These are phyloP conservation scores for Drosophila sucinea DNA, from an alignment of 1,140 invertebrate genomes.

Conservation along the genomic window DNA sequence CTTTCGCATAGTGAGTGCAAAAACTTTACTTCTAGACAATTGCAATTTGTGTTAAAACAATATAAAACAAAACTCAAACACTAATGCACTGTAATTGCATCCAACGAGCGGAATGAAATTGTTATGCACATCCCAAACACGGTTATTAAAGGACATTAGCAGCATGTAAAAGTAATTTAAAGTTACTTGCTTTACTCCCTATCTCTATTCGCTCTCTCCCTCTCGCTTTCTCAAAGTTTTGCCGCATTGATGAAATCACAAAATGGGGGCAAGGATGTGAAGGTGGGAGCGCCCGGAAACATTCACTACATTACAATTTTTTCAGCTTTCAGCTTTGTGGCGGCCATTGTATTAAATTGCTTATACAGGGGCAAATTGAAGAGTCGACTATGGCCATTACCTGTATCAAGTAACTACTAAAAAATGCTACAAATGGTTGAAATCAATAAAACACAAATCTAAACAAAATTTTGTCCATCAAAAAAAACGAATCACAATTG, in stretches of 20 bases:
- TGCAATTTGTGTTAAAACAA: constrained; percentile 28
- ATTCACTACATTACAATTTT: neutral
- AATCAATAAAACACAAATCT: no score
- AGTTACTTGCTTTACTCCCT: constrained; percentile 20
- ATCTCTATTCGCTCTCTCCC: neutral
- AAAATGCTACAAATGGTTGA: no score
- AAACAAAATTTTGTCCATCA: no score
- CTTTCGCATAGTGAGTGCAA: neutral
- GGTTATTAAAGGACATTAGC: constrained; percentile 43
- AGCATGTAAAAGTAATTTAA: constrained; percentile 33
- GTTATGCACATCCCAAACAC: constrained; percentile 22
- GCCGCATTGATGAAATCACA: constrained; percentile 45
- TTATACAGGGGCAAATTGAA: neutral
- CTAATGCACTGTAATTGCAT: constrained; percentile 60
- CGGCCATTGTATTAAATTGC: constrained; percentile 41
- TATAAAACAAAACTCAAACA: constrained; percentile 41
- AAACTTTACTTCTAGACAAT: constrained; percentile 36
- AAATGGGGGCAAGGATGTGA: neutral
- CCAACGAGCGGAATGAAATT: constrained; percentile 10
- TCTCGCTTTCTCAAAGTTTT: neutral
- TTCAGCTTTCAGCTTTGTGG: constrained; percentile 1
- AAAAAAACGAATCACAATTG: no score
- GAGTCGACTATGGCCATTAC: neutral
- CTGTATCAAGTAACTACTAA: neutral
- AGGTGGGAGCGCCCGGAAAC: neutral